A percentile compares a stretch with the other conserved stretches of the same genome.
Evolutionary conservation across 2,797 vertebrate species (phyloP).

Genomic region (Uromys caudimaculatus): DNA sequence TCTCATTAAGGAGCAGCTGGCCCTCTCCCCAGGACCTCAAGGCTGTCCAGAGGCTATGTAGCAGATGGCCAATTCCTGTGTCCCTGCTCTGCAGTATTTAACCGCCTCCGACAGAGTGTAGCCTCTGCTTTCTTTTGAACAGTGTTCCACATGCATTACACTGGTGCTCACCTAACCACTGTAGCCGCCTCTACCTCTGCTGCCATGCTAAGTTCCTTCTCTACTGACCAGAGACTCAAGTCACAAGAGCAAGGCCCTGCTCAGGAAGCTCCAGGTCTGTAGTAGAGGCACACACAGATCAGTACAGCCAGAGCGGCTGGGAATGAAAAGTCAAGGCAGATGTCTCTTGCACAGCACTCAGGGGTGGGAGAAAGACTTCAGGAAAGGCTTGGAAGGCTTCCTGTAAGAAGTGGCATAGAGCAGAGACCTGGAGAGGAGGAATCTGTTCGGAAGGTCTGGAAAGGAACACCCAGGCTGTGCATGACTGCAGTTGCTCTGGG

Average conservation of each 20-base stretch:
- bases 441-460: background rate
- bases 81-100: background rate
- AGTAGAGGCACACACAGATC: background rate
- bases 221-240: background rate
- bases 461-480: background rate
- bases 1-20: background rate
- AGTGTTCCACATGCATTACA: background rate
- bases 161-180: background rate
- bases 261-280: background rate
- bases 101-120: fast-evolving
- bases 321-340: background rate
- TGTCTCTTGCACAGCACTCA: background rate
- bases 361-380: background rate
- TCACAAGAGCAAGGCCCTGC: background rate
- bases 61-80: fast-evolving
- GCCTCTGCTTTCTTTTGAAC: background rate
- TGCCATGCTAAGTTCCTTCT: background rate
- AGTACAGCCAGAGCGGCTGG: background rate
- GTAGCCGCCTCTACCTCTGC: background rate
- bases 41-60: background rate
- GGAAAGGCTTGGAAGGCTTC: conserved; percentile 44
- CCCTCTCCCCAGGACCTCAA: background rate
- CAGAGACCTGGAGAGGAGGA: background rate
- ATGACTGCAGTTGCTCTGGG: background rate
- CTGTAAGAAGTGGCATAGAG: background rate